Percentiles rank a stretch among this genome's conserved stretches.
phyloP scores from a whole-genome alignment of 2,797 vertebrate genomes.

The Acrossocheilus wenchowensis region DNA sequence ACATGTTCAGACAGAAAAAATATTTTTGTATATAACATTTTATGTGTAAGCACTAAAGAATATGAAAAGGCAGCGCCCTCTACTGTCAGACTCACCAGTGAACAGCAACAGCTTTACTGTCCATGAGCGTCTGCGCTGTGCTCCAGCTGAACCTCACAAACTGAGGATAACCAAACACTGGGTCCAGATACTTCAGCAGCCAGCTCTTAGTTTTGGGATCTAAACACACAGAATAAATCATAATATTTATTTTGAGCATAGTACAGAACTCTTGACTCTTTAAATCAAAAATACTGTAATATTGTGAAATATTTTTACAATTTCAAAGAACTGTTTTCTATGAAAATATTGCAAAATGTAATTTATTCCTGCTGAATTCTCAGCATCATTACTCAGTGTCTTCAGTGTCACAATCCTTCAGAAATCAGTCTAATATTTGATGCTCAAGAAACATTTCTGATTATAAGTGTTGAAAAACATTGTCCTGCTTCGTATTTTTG shows the following conservation, averaged over 20 bases:
- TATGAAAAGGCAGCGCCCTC: conserved; percentile 10
- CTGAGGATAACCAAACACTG: conserved; percentile 91
- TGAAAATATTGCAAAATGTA: background rate
- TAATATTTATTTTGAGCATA: background rate
- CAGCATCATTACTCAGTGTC: background rate
- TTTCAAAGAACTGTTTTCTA: background rate
- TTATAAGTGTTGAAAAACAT: too few species aligned
- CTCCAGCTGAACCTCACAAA: conserved; percentile 96
- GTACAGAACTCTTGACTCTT: background rate
- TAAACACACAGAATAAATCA: conserved; percentile 54
- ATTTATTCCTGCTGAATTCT: background rate
- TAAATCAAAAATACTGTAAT: too few species aligned
- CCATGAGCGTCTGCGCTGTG: conserved; percentile 87
- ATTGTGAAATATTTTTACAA: too few species aligned
- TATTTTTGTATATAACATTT: background rate
- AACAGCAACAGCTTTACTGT: conserved; percentile 81
- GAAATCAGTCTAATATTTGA: background rate
- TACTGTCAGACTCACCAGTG: conserved; percentile 78
- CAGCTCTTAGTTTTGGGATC: conserved; percentile 92
- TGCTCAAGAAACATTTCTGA: background rate
- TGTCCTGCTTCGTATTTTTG: too few species aligned
- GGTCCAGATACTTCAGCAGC: conserved; percentile 84
- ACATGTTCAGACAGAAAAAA: background rate
- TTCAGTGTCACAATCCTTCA: background rate
- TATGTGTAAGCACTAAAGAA: background rate